phyloP scores from a whole-genome alignment of 1,140 invertebrate species.

The Samia ricini region DNA sequence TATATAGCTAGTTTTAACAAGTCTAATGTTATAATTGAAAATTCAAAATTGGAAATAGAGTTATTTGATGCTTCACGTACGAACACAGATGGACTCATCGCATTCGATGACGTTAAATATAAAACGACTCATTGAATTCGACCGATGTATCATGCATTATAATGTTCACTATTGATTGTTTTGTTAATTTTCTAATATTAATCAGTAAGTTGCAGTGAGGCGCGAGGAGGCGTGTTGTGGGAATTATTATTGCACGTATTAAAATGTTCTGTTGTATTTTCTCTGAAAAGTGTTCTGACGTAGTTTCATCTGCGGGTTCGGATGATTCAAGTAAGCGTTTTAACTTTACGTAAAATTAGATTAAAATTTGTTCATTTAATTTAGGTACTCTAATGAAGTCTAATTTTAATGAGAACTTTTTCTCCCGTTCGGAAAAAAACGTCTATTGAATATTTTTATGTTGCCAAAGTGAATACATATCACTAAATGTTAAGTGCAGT shows the following conservation, averaged over 20 bases:
- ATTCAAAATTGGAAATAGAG: not conserved
- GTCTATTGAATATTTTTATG: too few relatives aligned
- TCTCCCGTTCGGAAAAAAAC: too few relatives aligned
- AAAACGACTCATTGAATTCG: not conserved
- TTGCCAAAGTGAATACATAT: too few relatives aligned
- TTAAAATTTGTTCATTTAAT: too few relatives aligned
- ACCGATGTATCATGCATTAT: constrained; percentile 26
- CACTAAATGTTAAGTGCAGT: too few relatives aligned
- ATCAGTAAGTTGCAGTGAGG: constrained; percentile 17
- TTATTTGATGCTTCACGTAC: not conserved
- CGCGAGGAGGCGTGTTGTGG: not conserved
- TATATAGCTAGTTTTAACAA: too few relatives aligned
- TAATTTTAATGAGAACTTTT: too few relatives aligned
- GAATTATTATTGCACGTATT: not conserved
- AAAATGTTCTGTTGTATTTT: constrained; percentile 44
- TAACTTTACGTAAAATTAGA: too few relatives aligned
- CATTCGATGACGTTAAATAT: constrained; percentile 6
- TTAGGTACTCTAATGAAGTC: too few relatives aligned
- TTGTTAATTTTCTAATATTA: constrained; percentile 30
- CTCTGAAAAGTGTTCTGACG: constrained; percentile 17
- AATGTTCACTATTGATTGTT: constrained; percentile 43
- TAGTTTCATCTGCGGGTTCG: constrained; percentile 22
- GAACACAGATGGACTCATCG: not conserved
- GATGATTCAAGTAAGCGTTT: constrained; percentile 17
- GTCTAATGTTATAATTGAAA: too few relatives aligned